Percentiles rank a stretch among this genome's conserved stretches.
phyloP scores from a whole-genome alignment of 1,140 invertebrate species.

The Lerema accius region DNA sequence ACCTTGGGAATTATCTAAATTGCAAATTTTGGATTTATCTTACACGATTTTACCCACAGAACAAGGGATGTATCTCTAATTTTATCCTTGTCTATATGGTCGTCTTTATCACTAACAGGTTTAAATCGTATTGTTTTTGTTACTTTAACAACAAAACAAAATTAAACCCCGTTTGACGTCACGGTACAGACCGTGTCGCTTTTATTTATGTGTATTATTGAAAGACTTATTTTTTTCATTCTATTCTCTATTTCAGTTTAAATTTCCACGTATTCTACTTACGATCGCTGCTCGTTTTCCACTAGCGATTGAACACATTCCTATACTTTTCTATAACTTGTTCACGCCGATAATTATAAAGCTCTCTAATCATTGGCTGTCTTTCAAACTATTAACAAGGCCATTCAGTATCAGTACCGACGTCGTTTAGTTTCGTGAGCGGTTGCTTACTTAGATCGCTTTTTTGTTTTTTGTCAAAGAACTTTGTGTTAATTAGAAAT shows the following conservation, averaged over 20 bases:
- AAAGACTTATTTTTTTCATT: not conserved
- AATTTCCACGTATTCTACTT: not conserved
- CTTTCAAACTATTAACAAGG: conserved; percentile 15
- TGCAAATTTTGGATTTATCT: too few species aligned
- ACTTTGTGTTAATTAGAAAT: not conserved
- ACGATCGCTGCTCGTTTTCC: not conserved
- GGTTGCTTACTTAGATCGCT: not conserved
- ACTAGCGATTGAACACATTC: not conserved
- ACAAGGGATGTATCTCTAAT: too few species aligned
- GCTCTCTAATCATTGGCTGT: conserved; percentile 3
- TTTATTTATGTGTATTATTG: too few species aligned
- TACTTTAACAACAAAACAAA: too few species aligned
- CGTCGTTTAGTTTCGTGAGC: not conserved
- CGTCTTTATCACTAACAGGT: too few species aligned
- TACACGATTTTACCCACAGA: too few species aligned
- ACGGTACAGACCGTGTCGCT: too few species aligned
- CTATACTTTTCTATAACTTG: conserved; percentile 10
- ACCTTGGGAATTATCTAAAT: too few species aligned
- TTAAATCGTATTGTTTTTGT: too few species aligned
- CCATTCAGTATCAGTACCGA: not conserved
- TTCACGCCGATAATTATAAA: conserved; percentile 15
- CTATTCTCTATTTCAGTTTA: not conserved
- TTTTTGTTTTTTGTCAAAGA: not conserved
- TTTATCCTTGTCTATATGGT: too few species aligned
- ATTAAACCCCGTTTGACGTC: too few species aligned